These are phyloP conservation scores for Geodia barretti DNA, from an alignment of 37 sponge, comb jelly and placozoan genomes.

Conservation along the genomic window DNA sequence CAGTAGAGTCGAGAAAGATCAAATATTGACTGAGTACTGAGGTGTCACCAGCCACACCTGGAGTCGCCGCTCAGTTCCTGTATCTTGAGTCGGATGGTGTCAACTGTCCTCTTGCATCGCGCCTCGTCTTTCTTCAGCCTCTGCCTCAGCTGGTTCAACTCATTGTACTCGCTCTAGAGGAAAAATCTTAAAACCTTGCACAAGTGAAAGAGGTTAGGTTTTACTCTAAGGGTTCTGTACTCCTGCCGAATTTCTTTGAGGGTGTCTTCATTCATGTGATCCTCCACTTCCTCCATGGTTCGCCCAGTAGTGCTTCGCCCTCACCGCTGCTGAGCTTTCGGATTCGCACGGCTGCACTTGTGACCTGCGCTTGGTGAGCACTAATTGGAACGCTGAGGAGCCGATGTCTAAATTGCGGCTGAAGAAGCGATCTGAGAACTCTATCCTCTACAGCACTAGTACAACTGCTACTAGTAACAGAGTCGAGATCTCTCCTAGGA, in stretches of 20 bases:
- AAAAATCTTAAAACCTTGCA: too few relatives aligned
- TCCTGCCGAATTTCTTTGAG: background rate
- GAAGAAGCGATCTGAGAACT: background rate
- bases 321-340: too few relatives aligned
- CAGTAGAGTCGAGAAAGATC: background rate
- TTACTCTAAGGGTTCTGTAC: background rate
- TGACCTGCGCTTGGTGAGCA: too few relatives aligned
- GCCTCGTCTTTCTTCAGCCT: conserved; percentile 22
- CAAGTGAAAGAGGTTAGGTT: too few relatives aligned
- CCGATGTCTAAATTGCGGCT: background rate
- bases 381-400: background rate
- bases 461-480: background rate
- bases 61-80: background rate
- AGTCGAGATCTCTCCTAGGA: background rate
- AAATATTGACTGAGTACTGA: background rate
- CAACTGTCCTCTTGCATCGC: conserved; percentile 13
- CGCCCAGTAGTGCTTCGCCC: too few relatives aligned
- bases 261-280: background rate
- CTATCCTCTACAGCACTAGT: background rate
- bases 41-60: background rate
- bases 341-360: too few relatives aligned
- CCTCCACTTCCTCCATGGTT: background rate
- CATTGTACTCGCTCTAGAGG: conserved; percentile 34
- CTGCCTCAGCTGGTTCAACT: conserved; percentile 12
- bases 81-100: conserved; percentile 4